phyloP scores from a whole-genome alignment of 2,888 invertebrate genomes.

The Gari tellinella region DNA sequence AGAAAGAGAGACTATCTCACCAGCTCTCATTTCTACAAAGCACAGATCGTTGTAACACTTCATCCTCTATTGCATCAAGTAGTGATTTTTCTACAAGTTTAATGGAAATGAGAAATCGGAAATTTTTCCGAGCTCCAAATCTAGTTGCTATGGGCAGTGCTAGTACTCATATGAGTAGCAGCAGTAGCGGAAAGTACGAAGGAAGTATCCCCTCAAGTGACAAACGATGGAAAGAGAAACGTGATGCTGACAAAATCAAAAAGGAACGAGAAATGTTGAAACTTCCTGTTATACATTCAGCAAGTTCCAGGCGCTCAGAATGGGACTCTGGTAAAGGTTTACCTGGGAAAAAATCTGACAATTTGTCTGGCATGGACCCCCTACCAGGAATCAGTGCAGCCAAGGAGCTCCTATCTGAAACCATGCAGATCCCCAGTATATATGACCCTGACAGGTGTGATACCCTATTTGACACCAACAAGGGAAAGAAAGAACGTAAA shows the following conservation, averaged over 20 bases:
- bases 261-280: conserved; percentile 61
- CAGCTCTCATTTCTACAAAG: conserved; percentile 61
- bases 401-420: conserved; percentile 50
- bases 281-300: conserved; percentile 61
- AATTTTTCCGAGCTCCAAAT: conserved; percentile 63
- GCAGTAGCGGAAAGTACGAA: conserved; percentile 5
- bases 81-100: conserved; percentile 23
- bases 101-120: conserved; percentile 16
- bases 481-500: conserved; percentile 28
- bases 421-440: conserved; percentile 66
- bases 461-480: conserved; percentile 42
- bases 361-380: conserved; percentile 44
- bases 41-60: conserved; percentile 34
- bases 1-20: conserved; percentile 63
- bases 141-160: conserved; percentile 44
- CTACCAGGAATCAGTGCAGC: conserved; percentile 62
- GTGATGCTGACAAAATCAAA: conserved; percentile 49
- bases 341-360: conserved; percentile 16
- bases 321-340: conserved; percentile 68
- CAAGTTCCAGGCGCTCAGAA: conserved; percentile 44
- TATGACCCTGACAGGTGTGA: conserved; percentile 66
- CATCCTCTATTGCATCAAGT: conserved; percentile 36
- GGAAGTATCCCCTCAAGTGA: conserved; percentile 13
- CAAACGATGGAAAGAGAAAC: conserved; percentile 40
- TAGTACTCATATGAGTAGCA: conserved; percentile 9